Evolutionary conservation across 2,888 invertebrate genomes (phyloP).

Genomic region (Nemoura dubitans): DNA sequence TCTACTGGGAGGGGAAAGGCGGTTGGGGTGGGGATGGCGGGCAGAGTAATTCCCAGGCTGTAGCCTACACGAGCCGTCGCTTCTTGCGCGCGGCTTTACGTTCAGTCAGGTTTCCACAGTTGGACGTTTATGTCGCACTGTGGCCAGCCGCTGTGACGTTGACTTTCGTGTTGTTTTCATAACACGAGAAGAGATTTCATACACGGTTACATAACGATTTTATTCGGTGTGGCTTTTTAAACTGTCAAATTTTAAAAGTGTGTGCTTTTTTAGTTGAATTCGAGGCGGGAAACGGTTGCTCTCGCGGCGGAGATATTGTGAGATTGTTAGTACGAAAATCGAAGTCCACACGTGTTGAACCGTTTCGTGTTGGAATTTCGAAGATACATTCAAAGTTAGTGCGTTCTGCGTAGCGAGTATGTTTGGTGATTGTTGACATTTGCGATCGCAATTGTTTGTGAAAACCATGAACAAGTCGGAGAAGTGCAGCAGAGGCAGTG

Average conservation of each 20-base stretch:
- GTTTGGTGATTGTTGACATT: neutral
- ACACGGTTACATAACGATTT: neutral
- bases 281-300: neutral
- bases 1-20: too few relatives aligned
- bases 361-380: neutral
- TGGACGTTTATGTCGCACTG: neutral
- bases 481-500: conserved; percentile 46
- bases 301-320: too few relatives aligned
- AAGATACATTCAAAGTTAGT: neutral
- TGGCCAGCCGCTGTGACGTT: neutral
- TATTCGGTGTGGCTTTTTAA: too few relatives aligned
- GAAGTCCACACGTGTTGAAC: conserved; percentile 30
- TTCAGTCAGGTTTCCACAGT: neutral
- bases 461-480: conserved; percentile 44
- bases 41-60: neutral
- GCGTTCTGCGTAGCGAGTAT: too few relatives aligned
- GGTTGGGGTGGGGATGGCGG: neutral
- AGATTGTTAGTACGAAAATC: conserved; percentile 34
- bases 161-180: too few relatives aligned
- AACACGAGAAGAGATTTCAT: neutral
- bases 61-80: neutral
- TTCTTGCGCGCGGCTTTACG: neutral
- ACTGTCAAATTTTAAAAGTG: neutral
- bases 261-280: neutral
- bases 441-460: neutral